phyloP scores from a whole-genome alignment of 1,140 invertebrate genomes.

The Anastrepha obliqua region DNA sequence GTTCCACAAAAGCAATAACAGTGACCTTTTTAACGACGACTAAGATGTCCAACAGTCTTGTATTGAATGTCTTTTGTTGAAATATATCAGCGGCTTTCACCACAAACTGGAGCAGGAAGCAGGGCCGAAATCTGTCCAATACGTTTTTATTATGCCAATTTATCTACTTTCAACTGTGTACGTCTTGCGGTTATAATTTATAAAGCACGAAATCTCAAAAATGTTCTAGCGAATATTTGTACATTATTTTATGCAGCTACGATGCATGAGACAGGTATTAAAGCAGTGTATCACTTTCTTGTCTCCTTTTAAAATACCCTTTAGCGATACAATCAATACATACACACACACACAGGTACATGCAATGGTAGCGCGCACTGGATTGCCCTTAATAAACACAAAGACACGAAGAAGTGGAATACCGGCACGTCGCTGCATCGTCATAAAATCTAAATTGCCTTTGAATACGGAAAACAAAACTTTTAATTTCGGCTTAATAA shows the following conservation, averaged over 20 bases:
- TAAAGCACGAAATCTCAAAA: background rate
- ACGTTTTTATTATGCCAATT: no score
- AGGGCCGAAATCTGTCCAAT: no score
- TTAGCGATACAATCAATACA: background rate
- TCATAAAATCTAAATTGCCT: conserved; percentile 31
- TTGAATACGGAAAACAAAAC: conserved; percentile 18
- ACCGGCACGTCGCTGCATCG: background rate
- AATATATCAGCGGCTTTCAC: no score
- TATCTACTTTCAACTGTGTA: background rate
- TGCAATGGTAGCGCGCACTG: background rate
- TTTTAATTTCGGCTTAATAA: conserved; percentile 37
- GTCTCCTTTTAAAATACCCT: background rate
- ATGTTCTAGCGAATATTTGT: background rate
- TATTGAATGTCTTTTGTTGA: no score
- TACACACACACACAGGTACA: background rate
- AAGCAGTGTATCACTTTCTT: background rate
- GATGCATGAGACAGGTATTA: background rate
- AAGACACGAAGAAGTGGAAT: background rate
- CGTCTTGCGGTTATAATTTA: background rate
- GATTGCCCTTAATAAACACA: background rate
- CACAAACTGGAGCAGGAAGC: no score
- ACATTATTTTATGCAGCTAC: background rate
- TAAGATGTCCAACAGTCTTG: no score
- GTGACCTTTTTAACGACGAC: no score
- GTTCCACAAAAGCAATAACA: no score